A percentile compares a stretch with the other conserved stretches of the same genome.
Evolutionary conservation across 2,888 invertebrate species (phyloP).

Genomic region (Campoplex nolae): DNA sequence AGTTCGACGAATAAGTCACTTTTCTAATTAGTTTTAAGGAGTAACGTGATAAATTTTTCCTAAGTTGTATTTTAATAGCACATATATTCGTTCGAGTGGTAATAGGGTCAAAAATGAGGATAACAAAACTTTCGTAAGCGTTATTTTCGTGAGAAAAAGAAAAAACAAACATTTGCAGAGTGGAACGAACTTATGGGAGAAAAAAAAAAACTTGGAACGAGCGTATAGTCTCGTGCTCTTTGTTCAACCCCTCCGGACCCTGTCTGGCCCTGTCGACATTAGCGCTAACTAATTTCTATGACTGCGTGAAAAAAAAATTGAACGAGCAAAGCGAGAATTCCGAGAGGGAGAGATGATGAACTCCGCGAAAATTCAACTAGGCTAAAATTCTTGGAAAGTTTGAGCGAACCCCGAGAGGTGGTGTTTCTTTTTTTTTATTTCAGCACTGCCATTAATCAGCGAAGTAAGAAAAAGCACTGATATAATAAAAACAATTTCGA

Average conservation of each 20-base stretch:
- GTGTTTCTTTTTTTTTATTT: not conserved
- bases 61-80: not conserved
- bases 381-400: constrained; percentile 7
- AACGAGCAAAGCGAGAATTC: not conserved
- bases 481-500: constrained; percentile 1
- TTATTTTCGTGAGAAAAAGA: not conserved
- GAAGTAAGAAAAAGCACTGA: constrained; percentile 11
- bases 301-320: constrained; percentile 15
- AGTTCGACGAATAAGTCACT: not conserved
- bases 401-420: not conserved
- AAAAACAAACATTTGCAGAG: not conserved
- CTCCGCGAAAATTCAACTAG: not conserved
- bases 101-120: not conserved
- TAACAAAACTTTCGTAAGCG: not conserved
- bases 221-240: not conserved
- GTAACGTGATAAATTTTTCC: not conserved
- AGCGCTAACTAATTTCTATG: constrained; percentile 9
- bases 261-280: not conserved
- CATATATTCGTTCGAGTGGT: not conserved
- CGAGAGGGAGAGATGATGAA: not conserved
- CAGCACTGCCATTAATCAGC: constrained; percentile 25
- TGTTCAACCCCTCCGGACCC: not conserved
- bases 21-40: not conserved
- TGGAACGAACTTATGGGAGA: not conserved
- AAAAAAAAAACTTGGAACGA: not conserved